Conservation (phyloP, 64 coral and sea anemone species). For the Dendronephthya gigantea region DNA sequence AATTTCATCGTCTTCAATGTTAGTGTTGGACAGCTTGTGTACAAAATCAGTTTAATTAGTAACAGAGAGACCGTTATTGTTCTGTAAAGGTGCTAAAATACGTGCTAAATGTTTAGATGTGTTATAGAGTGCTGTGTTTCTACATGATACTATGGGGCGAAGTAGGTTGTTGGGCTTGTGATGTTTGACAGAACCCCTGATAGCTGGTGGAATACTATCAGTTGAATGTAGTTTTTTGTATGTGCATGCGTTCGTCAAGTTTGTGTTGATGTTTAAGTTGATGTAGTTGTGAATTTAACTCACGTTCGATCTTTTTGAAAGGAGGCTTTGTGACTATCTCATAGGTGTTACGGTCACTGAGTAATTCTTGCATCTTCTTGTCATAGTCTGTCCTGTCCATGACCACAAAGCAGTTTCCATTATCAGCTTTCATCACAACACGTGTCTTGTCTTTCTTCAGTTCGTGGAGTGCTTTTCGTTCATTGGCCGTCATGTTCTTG, state of each 20-base stretch:
- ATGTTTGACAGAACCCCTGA: too few relatives aligned
- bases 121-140: not conserved
- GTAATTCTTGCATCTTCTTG: slow-evolving; percentile 1
- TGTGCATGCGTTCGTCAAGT: not conserved
- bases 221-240: not conserved
- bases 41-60: not conserved
- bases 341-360: not conserved
- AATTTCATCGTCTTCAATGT: not conserved
- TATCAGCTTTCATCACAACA: not conserved
- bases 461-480: not conserved
- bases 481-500: not conserved
- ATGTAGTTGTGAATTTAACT: slow-evolving; percentile 14
- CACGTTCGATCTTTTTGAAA: slow-evolving; percentile 14
- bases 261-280: not conserved
- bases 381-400: slow-evolving; percentile 11
- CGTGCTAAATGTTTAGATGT: not conserved
- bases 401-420: too few relatives aligned
- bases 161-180: too few relatives aligned
- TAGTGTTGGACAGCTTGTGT: not conserved
- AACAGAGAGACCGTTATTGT: not conserved
- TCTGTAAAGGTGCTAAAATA: not conserved
- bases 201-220: not conserved
- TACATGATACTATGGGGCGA: too few relatives aligned
- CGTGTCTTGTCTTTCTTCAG: not conserved
- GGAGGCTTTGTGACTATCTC: slow-evolving; percentile 21